Evolutionary conservation across 2,113 vertebrate genomes (phyloP), one percentile per base, ranked within the genome.

Genomic region (Oostethus manadensis): DNA sequence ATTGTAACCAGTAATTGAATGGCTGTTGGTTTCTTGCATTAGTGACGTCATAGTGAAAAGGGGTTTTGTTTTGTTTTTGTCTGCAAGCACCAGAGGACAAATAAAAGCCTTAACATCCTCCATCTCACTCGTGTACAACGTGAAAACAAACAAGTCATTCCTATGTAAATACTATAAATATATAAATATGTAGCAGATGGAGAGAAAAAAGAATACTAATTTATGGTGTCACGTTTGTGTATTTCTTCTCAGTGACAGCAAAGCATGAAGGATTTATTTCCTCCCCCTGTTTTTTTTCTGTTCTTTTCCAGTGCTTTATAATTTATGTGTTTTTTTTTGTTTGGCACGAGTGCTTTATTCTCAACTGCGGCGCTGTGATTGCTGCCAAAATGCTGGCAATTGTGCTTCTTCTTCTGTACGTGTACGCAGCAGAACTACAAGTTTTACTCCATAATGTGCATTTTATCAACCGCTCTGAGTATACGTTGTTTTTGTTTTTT

Each of bases 111-210:
- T 90, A 89, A 85, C 70, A 82, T 86, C 60, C 76, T 65, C 63
- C 68, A 78, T 68, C 63, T 79, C 66, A 43, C 76, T 63, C 4
- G 13, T 64, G 62, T 62, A 54, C n/a, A 60, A 63, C 53, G 40
- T 7, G 42, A 43, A 60, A 43, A 63, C 56, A 62, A 54, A 23
- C 54, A 60, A 62, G 61, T 42, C 23, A 62, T 76, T 64, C 71
- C 69, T 56, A 61, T 91, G 87, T 90, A 90, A 60, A 91, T 89
- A 90, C 62, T 89, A 89, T 89, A 90, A 88, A 89, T 90, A 90
- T 87, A 90, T 89, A 88, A 86, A 88, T 87, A 90, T 84, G 80
- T 84, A 88, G 82, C 76, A 84, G 76, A 82, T 72, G 66, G n/a
- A 21, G 53, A 11, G 8, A 8, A 15, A 42, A 20, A 42, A 80